Evolutionary conservation across 2,113 vertebrate genomes (phyloP).

Genomic region (Antechinus stuartii): DNA sequence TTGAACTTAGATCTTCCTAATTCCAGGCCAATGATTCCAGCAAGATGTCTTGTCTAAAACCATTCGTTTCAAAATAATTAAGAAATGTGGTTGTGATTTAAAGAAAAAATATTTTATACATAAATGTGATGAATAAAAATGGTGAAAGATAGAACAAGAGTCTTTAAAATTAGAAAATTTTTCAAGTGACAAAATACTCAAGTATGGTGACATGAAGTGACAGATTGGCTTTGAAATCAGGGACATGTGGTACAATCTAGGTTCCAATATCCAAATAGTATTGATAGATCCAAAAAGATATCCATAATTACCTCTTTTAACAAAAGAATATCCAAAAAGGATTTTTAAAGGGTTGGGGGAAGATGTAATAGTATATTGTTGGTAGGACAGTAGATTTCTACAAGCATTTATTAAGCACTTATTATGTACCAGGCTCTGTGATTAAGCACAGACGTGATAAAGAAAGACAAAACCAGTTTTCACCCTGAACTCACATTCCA

Average conservation of each 20-base stretch:
- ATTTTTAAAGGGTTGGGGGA: background rate
- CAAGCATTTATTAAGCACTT: too few species aligned
- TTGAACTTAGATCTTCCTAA: background rate
- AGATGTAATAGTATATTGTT: background rate
- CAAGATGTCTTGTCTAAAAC: background rate
- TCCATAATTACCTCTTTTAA: too few species aligned
- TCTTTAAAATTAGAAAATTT: too few species aligned
- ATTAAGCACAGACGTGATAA: background rate
- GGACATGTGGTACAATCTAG: constrained; percentile 99
- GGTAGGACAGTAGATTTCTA: background rate
- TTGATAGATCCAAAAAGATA: too few species aligned
- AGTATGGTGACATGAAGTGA: constrained; percentile 96
- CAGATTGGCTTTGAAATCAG: constrained; percentile 99
- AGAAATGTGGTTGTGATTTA: too few species aligned
- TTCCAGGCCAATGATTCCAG: background rate
- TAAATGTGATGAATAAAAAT: too few species aligned
- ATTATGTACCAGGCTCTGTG: background rate
- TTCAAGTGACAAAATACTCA: too few species aligned
- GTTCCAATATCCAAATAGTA: constrained; percentile 74
- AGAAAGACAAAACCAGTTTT: background rate
- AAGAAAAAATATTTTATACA: too few species aligned
- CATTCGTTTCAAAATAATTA: background rate
- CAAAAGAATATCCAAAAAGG: too few species aligned
- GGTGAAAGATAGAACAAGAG: too few species aligned
- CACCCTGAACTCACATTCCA: background rate